Evolutionary conservation across 2,888 invertebrate species (phyloP).

Genomic region (Napeogenes inachia): DNA sequence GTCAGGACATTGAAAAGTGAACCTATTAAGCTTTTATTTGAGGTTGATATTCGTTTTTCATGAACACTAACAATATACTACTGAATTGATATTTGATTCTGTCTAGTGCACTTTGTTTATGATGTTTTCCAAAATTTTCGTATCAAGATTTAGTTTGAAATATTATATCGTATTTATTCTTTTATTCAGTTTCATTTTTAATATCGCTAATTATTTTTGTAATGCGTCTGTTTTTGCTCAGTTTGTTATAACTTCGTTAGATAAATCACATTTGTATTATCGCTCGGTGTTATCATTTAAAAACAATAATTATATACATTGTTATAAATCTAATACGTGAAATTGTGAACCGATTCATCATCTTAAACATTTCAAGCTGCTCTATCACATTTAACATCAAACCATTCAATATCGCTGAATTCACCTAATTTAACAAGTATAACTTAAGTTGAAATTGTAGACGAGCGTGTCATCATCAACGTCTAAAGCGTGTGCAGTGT

Average conservation of each 20-base stretch:
- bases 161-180: neutral
- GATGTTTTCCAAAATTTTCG: conserved; percentile 7
- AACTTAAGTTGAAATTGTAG: too few relatives aligned
- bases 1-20: conserved; percentile 5
- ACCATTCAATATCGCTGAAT: conserved; percentile 18
- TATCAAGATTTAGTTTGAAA: conserved; percentile 8
- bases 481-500: conserved; percentile 4
- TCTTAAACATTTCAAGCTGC: too few relatives aligned
- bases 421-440: conserved; percentile 8
- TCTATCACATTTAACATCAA: conserved; percentile 13
- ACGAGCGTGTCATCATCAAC: conserved; percentile 13
- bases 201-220: neutral
- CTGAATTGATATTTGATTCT: conserved; percentile 21
- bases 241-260: too few relatives aligned
- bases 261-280: too few relatives aligned
- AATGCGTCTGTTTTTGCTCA: too few relatives aligned
- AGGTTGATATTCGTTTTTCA: conserved; percentile 3
- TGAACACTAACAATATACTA: neutral
- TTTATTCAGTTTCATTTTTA: neutral
- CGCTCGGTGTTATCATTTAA: too few relatives aligned
- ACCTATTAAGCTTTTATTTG: neutral
- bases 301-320: too few relatives aligned
- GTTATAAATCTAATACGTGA: too few relatives aligned
- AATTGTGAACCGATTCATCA: too few relatives aligned
- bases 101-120: conserved; percentile 14